Base-by-base conservation (phyloP, 2,113 vertebrate species). In the Burhinus oedicnemus region DNA sequence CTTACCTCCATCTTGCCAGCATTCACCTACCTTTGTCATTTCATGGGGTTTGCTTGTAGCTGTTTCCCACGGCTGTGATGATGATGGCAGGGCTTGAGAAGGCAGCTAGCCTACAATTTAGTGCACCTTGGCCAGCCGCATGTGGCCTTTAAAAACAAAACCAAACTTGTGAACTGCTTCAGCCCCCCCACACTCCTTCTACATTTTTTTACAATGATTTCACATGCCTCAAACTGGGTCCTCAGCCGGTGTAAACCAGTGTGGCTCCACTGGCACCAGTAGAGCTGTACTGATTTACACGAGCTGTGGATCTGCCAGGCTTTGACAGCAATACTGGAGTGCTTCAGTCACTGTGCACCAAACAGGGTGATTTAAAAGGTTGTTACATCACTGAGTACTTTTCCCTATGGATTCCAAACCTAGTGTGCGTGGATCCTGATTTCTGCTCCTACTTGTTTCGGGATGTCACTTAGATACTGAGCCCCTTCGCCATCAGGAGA, bases 101-200 rank as follows among this genome's bases (percentile, higher is more conserved):
- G 42, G 69, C 29, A 40, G 18, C 11, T 32, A 16, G 9, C 7
- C 11, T 34, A 4, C 47, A 34, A 1, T 54, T 86, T 12, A 36
- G 34, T n/a, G 27, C 36, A 32, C 9, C 45, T 84, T 74, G 85
- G 30, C 10, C 75, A 57, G 21, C 14, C 4, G 2, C 23, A 8
- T 23, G 6, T 23, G 25, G 54, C 57, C 51, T 42, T 65, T 61
- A 74, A 62, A 70, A 83, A 36, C 3, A 5, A 65, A 81, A 27
- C 9, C 8, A 23, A 87, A 49, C 27, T 20, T 47, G 26, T 17
- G 40, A 66, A 5, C 51, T 32, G 11, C 22, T 93, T 88, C 44
- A 64, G 8, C 10, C 6, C 12, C 13, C 8, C 19, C 6, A 7
- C 13, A 3, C 3, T 6, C 19, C 20, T 25, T 4, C 9, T 12